A percentile compares a stretch with the other conserved stretches of the same genome.
Evolutionary conservation across 2,888 invertebrate species (phyloP).

Genomic region (Clivina fossor): DNA sequence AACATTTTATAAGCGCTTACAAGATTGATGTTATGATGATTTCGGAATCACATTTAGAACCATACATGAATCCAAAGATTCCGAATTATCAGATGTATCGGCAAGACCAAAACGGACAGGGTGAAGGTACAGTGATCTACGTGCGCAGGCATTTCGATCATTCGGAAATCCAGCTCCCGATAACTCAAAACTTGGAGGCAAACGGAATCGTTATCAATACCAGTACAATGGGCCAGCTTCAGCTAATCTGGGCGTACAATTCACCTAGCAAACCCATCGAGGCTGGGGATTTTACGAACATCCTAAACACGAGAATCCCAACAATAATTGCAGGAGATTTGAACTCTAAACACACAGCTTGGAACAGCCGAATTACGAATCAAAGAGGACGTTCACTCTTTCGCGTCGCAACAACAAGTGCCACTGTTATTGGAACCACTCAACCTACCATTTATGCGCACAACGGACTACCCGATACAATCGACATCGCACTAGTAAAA

Average conservation of each 20-base stretch:
- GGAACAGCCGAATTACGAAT: not conserved
- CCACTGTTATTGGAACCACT: not conserved
- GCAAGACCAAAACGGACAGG: too few species aligned
- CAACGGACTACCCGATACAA: not conserved
- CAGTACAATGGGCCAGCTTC: not conserved
- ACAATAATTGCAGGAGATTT: slow-evolving; percentile 4
- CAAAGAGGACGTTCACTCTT: not conserved
- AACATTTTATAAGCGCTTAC: too few species aligned
- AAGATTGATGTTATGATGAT: too few species aligned
- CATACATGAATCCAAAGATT: too few species aligned
- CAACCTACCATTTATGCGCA: not conserved
- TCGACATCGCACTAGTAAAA: not conserved
- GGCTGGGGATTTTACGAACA: not conserved
- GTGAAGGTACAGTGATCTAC: too few species aligned
- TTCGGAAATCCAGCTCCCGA: too few species aligned
- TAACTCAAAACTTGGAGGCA: slow-evolving; percentile 3
- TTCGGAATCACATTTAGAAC: too few species aligned
- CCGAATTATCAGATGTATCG: too few species aligned
- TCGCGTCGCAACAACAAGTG: not conserved
- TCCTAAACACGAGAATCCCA: not conserved
- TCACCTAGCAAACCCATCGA: not conserved
- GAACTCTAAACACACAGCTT: slow-evolving; percentile 3
- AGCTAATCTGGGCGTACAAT: not conserved
- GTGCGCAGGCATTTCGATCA: too few species aligned
- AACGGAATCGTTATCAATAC: not conserved